Evolutionary conservation across 2,797 vertebrate genomes (phyloP).

Genomic region (Lerista edwardsae): DNA sequence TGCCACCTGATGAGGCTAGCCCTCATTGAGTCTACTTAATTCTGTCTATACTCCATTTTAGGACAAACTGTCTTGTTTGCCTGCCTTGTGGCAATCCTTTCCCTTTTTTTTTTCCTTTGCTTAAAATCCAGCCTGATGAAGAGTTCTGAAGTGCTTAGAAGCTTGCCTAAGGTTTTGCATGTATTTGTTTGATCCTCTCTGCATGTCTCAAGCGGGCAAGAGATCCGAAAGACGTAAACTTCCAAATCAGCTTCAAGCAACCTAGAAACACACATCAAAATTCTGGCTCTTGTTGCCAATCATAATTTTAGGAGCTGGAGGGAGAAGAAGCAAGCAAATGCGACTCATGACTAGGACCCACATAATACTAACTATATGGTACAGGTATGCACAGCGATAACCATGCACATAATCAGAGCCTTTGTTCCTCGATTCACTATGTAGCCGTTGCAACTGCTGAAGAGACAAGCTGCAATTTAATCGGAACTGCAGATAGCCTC

Average conservation of each 20-base stretch:
- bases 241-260: neutral
- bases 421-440: neutral
- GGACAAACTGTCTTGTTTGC: no score
- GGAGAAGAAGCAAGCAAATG: neutral
- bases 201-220: no score
- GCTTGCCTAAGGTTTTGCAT: no score
- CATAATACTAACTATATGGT: neutral
- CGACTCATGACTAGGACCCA: neutral
- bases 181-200: no score
- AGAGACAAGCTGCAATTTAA: neutral
- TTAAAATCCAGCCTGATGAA: no score
- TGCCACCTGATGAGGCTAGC: no score
- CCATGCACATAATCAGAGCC: neutral
- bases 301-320: neutral
- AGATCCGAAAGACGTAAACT: neutral
- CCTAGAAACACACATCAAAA: neutral
- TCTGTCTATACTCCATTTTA: no score
- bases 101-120: no score
- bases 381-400: neutral
- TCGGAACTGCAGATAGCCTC: neutral
- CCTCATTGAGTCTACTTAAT: no score
- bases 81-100: no score
- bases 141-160: no score
- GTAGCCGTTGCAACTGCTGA: neutral
- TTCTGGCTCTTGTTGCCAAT: no score